Conservation (phyloP, 2,113 vertebrate genomes). For the Cnemophilus loriae region DNA sequence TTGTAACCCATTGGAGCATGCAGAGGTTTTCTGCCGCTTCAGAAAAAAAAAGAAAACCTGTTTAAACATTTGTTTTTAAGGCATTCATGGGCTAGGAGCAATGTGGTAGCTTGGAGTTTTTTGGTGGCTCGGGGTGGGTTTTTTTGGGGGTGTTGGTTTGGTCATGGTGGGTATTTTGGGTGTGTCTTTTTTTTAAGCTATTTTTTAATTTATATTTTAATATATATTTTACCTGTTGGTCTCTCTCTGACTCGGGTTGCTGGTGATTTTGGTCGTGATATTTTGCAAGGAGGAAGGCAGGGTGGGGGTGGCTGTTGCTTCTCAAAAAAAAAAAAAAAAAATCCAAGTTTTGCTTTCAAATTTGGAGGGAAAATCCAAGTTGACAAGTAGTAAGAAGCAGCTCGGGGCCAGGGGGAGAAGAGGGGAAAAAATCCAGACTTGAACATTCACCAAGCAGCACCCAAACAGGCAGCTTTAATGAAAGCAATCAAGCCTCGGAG, state of each 20-base stretch:
- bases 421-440: not conserved
- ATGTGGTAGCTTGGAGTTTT: not conserved
- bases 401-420: not conserved
- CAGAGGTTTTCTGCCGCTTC: conserved; percentile 67
- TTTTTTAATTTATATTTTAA: not conserved
- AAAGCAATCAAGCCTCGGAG: conserved; percentile 70
- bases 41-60: conserved; percentile 63
- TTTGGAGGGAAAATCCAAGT: conserved; percentile 58
- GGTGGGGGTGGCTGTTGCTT: not conserved
- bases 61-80: conserved; percentile 83
- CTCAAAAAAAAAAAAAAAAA: not conserved
- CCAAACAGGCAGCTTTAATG: conserved; percentile 72
- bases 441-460: conserved; percentile 55
- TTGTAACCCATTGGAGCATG: conserved; percentile 75
- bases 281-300: not conserved
- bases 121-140: not conserved
- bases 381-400: conserved; percentile 51
- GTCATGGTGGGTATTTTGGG: not conserved
- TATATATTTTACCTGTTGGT: conserved; percentile 68
- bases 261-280: not conserved
- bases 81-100: conserved; percentile 72
- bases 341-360: not conserved
- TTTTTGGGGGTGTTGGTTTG: not conserved
- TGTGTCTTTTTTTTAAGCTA: not conserved
- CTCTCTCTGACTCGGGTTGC: not conserved